Conservation (phyloP, 2,888 invertebrate genomes). For the Tinea trinotella region DNA sequence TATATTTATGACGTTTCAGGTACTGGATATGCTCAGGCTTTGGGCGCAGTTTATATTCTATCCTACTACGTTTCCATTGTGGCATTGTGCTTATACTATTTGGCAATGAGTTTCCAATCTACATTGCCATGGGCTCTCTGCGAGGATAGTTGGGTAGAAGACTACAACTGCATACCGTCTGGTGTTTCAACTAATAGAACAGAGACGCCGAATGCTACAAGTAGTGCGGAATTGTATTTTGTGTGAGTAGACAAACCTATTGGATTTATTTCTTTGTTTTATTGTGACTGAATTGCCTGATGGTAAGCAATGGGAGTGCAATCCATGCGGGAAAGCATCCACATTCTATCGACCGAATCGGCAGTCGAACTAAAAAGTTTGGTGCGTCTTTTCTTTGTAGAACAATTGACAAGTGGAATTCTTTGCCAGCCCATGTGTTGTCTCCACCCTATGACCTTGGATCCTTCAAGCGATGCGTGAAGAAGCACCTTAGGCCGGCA, state of each 20-base stretch:
- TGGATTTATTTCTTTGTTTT: neutral
- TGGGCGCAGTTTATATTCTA: slow-evolving; percentile 76
- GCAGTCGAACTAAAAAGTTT: too few species aligned
- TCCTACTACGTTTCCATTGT: slow-evolving; percentile 85
- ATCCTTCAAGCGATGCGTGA: too few species aligned
- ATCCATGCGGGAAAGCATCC: too few species aligned
- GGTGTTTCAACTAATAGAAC: slow-evolving; percentile 33
- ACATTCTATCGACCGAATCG: too few species aligned
- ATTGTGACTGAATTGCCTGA: neutral
- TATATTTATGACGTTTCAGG: slow-evolving; percentile 50
- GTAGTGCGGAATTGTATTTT: slow-evolving; percentile 75
- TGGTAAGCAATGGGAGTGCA: too few species aligned
- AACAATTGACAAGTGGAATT: too few species aligned
- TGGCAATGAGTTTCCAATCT: slow-evolving; percentile 78
- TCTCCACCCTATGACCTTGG: too few species aligned
- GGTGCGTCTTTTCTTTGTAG: too few species aligned
- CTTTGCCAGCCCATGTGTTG: too few species aligned
- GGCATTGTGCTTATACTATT: slow-evolving; percentile 81
- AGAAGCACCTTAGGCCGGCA: too few species aligned
- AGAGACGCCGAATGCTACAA: slow-evolving; percentile 32
- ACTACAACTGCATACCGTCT: slow-evolving; percentile 48
- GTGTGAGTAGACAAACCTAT: slow-evolving; percentile 69
- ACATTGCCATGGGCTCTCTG: slow-evolving; percentile 83
- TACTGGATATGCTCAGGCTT: slow-evolving; percentile 78
- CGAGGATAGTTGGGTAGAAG: slow-evolving; percentile 62